These are phyloP conservation scores for Cotesia glomerata DNA, from an alignment of 1,140 invertebrate species.

Conservation along the genomic window DNA sequence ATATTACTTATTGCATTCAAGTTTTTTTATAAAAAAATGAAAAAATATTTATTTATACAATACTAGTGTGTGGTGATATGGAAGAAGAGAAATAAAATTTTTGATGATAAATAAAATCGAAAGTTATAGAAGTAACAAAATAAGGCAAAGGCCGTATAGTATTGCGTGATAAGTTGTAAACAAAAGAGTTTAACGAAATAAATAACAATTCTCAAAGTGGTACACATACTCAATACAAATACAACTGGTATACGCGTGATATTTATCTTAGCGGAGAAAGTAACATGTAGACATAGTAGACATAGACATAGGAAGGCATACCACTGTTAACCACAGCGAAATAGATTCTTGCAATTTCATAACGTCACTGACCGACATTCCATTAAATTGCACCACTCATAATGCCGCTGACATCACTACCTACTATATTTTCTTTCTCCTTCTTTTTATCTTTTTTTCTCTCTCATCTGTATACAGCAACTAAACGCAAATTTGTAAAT, in stretches of 20 bases:
- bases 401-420: constrained; percentile 49
- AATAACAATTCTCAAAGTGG: not conserved
- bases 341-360: constrained; percentile 55
- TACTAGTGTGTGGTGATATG: too few relatives aligned
- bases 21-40: too few relatives aligned
- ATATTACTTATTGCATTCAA: too few relatives aligned
- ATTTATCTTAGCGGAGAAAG: constrained; percentile 31
- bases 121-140: not conserved
- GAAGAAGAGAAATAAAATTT: too few relatives aligned
- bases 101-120: not conserved
- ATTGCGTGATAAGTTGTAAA: not conserved
- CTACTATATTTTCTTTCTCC: not conserved
- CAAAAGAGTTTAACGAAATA: not conserved
- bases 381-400: constrained; percentile 53
- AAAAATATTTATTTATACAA: too few relatives aligned
- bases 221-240: too few relatives aligned
- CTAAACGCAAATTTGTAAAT: constrained; percentile 2
- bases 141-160: not conserved
- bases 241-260: not conserved
- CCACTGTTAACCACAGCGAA: constrained; percentile 5
- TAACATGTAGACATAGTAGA: constrained; percentile 13
- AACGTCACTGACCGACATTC: constrained; percentile 54
- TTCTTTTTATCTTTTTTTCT: too few relatives aligned
- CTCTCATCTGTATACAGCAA: not conserved
- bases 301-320: not conserved